phyloP scores from a whole-genome alignment of 64 coral and sea anemone genomes.

The Pocillopora verrucosa region DNA sequence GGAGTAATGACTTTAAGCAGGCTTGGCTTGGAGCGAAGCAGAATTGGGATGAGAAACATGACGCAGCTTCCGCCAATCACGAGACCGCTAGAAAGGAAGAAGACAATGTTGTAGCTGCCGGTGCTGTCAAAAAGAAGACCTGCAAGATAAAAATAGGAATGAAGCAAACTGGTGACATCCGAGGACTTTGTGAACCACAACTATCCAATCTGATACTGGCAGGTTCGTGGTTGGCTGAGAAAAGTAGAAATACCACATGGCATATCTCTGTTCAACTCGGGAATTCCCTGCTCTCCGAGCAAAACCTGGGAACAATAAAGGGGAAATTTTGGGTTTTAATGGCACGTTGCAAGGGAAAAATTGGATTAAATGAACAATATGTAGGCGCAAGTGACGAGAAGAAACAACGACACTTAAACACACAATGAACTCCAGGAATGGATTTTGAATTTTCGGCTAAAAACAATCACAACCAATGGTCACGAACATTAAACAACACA shows the following conservation, averaged over 20 bases:
- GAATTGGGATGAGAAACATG: slow-evolving; percentile 73
- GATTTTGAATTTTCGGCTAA: no score
- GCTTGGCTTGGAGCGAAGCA: not conserved
- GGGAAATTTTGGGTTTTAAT: slow-evolving; percentile 4
- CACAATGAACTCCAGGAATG: not conserved
- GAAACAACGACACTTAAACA: no score
- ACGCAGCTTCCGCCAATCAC: slow-evolving; percentile 67
- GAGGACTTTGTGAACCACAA: not conserved
- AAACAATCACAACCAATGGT: not conserved
- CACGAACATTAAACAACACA: not conserved
- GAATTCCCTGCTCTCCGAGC: not conserved
- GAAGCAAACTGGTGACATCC: not conserved
- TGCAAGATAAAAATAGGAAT: slow-evolving; percentile 14
- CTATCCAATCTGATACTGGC: not conserved
- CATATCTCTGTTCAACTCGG: not conserved
- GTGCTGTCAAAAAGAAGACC: slow-evolving; percentile 76
- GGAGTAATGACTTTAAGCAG: not conserved
- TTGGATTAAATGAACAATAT: not conserved
- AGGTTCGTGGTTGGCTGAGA: not conserved
- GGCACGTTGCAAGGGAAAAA: not conserved
- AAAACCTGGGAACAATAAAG: not conserved
- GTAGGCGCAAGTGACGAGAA: not conserved
- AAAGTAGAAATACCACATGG: not conserved
- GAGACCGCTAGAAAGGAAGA: slow-evolving; percentile 72
- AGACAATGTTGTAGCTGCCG: slow-evolving; percentile 82